Evolutionary conservation across 2,113 vertebrate species (phyloP).

Genomic region (Sapajus apella): DNA sequence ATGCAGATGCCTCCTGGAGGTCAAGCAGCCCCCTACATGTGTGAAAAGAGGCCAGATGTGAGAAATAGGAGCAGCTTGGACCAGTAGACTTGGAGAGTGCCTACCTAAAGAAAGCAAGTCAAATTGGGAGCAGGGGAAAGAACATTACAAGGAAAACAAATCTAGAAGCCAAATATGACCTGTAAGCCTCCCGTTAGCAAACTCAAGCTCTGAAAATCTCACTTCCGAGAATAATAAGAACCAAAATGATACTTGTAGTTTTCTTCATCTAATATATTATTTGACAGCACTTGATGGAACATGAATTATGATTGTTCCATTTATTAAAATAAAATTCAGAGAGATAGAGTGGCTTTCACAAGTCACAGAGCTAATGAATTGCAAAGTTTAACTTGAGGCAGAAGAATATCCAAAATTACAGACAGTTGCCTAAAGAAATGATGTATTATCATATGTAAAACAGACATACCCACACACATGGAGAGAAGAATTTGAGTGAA

Average conservation of each 20-base stretch:
- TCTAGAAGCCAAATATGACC: background rate
- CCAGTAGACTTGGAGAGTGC: background rate
- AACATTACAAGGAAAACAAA: background rate
- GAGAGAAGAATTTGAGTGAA: no score
- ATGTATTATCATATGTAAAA: background rate
- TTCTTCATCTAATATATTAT: background rate
- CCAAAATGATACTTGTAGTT: background rate
- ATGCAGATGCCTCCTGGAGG: background rate
- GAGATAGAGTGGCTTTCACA: background rate
- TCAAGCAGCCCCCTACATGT: background rate
- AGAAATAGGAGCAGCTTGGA: background rate
- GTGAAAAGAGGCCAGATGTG: background rate
- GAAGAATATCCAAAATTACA: background rate
- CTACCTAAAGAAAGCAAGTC: background rate
- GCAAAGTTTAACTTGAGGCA: background rate
- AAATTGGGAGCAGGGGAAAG: background rate
- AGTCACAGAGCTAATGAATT: slow-evolving; percentile 21
- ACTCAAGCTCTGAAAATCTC: background rate
- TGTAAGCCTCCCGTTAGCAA: background rate
- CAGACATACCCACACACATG: no score
- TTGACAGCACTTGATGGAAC: background rate
- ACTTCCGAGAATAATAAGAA: background rate
- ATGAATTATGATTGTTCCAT: background rate
- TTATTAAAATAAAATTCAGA: background rate
- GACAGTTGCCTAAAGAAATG: background rate